These are phyloP conservation scores for Agrochola lota DNA, from an alignment of 2,888 invertebrate genomes.

Conservation along the genomic window DNA sequence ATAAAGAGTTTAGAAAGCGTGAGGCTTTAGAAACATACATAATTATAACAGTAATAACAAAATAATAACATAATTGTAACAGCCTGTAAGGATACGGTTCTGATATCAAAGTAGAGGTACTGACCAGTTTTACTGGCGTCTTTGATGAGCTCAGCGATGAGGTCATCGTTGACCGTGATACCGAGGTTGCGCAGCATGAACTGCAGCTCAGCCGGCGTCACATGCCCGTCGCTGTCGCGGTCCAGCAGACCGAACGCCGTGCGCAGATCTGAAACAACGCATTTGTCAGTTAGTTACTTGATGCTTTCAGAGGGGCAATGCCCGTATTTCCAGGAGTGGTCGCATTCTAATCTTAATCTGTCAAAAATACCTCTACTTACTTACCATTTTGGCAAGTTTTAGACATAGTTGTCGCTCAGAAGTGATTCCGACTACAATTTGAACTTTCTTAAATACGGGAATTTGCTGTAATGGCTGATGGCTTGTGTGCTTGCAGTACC, in stretches of 20 bases:
- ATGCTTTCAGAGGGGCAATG: neutral
- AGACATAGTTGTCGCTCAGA: neutral
- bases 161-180: constrained; percentile 93
- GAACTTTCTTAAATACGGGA: neutral
- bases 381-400: neutral
- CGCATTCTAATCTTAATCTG: neutral
- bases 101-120: constrained; percentile 60
- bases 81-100: neutral
- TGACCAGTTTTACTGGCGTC: constrained; percentile 94
- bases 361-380: neutral
- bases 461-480: neutral
- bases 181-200: constrained; percentile 95
- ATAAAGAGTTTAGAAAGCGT: neutral
- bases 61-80: too few relatives aligned
- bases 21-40: neutral
- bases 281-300: neutral
- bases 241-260: constrained; percentile 95
- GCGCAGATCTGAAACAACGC: constrained; percentile 91
- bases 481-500: neutral
- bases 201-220: constrained; percentile 94
- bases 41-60: too few relatives aligned
- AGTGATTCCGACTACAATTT: neutral
- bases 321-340: neutral
- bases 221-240: constrained; percentile 94
- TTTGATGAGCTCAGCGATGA: constrained; percentile 93